These are phyloP conservation scores for Bubalus kerabau DNA, from an alignment of 2,113 vertebrate genomes.

Conservation along the genomic window DNA sequence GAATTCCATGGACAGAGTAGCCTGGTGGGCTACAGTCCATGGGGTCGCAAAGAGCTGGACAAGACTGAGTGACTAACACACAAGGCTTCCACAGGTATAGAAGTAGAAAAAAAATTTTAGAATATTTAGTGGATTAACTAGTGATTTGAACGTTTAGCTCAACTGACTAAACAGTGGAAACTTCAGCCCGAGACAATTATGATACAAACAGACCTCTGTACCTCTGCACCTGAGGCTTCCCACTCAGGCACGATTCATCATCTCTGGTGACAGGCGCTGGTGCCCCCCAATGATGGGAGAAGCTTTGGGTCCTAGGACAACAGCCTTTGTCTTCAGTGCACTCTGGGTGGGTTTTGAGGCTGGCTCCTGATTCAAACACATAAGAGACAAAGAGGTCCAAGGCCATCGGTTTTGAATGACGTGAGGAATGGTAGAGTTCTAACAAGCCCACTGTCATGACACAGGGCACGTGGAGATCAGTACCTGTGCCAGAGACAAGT, in stretches of 20 bases:
- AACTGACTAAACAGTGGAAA: neutral
- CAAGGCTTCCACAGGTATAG: neutral
- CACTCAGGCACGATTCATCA: neutral
- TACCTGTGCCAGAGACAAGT: neutral
- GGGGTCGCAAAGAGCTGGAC: neutral
- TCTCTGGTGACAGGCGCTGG: neutral
- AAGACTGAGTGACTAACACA: neutral
- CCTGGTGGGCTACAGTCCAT: neutral
- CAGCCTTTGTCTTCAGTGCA: neutral
- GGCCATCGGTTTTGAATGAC: neutral
- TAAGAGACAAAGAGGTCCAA: neutral
- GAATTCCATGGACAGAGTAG: neutral
- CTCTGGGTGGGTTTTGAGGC: neutral
- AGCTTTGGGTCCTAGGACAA: neutral
- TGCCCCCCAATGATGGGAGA: neutral
- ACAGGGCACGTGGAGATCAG: neutral
- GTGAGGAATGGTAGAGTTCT: neutral
- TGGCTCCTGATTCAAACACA: neutral
- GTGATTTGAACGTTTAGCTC: neutral
- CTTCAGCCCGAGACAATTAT: neutral
- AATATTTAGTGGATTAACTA: neutral
- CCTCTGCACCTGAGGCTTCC: neutral
- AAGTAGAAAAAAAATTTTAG: neutral
- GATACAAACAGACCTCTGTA: neutral
- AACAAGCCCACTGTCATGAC: neutral